These are phyloP conservation scores for Protodeltote pygarga DNA, from an alignment of 2,888 invertebrate genomes.

Conservation along the genomic window DNA sequence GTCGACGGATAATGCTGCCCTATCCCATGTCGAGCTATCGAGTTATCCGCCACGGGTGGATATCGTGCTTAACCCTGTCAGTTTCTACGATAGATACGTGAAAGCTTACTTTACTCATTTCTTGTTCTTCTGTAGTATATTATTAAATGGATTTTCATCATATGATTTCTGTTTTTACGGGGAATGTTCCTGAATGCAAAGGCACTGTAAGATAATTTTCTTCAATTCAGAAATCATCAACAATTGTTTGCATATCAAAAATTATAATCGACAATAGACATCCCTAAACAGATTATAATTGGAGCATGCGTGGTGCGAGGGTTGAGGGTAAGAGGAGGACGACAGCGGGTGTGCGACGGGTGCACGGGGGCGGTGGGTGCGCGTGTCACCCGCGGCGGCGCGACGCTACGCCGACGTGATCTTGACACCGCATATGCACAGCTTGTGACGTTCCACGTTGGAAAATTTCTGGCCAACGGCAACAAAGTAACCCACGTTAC, in stretches of 20 bases:
- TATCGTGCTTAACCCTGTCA: slow-evolving; percentile 74
- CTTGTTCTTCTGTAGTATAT: slow-evolving; percentile 39
- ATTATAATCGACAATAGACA: slow-evolving; percentile 81
- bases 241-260: slow-evolving; percentile 45
- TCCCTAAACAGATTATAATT: slow-evolving; percentile 86
- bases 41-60: slow-evolving; percentile 74
- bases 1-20: slow-evolving; percentile 81
- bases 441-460: slow-evolving; percentile 70
- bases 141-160: slow-evolving; percentile 16
- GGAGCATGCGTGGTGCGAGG: slow-evolving; percentile 86
- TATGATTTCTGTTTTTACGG: not conserved
- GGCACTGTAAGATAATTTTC: not conserved
- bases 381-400: slow-evolving; percentile 75
- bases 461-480: slow-evolving; percentile 55
- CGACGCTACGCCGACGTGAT: slow-evolving; percentile 78
- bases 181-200: not conserved
- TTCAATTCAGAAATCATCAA: slow-evolving; percentile 5
- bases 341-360: slow-evolving; percentile 51
- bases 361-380: slow-evolving; percentile 55
- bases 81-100: slow-evolving; percentile 63
- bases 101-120: slow-evolving; percentile 54
- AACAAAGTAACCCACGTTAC: slow-evolving; percentile 53
- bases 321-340: slow-evolving; percentile 68
- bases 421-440: slow-evolving; percentile 83
- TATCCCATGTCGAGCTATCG: slow-evolving; percentile 82